Evolutionary conservation across 2,888 invertebrate genomes (phyloP).

Genomic region (Brachyopa scutellaris): DNA sequence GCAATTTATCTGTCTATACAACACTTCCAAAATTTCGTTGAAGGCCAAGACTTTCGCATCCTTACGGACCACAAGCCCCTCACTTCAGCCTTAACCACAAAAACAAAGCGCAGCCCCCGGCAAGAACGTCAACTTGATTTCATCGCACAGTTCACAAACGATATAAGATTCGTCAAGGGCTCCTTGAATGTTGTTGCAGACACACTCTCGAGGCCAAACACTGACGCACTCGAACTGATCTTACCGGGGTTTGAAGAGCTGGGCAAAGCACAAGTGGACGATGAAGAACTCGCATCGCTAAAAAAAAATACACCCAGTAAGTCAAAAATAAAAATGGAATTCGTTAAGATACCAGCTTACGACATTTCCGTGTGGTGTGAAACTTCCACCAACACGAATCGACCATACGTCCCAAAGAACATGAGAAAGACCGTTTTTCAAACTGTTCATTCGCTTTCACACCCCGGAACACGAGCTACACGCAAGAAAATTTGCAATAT

Average conservation of each 20-base stretch:
- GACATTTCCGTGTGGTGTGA: constrained; percentile 30
- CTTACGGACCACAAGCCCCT: constrained; percentile 75
- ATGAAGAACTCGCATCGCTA: background rate
- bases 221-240: constrained; percentile 3
- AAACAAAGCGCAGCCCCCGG: constrained; percentile 76
- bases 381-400: background rate
- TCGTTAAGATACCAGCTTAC: constrained; percentile 4
- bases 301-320: background rate
- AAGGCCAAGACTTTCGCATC: constrained; percentile 75
- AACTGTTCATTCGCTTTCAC: background rate
- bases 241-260: background rate
- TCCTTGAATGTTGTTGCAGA: constrained; percentile 18
- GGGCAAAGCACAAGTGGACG: background rate
- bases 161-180: constrained; percentile 15
- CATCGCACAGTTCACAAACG: constrained; percentile 59
- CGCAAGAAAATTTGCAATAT: constrained; percentile 28
- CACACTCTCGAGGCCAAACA: constrained; percentile 11
- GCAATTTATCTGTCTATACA: background rate
- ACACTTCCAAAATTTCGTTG: constrained; percentile 74
- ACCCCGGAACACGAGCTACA: constrained; percentile 28
- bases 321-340: constrained; percentile 7
- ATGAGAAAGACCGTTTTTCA: too few species aligned
- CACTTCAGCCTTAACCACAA: constrained; percentile 76
- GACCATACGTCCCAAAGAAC: too few species aligned
- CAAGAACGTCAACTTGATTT: constrained; percentile 77